A percentile compares a stretch with the other conserved stretches of the same genome.
Evolutionary conservation across 2,888 invertebrate species (phyloP).

Genomic region (Pedicia rivosa): DNA sequence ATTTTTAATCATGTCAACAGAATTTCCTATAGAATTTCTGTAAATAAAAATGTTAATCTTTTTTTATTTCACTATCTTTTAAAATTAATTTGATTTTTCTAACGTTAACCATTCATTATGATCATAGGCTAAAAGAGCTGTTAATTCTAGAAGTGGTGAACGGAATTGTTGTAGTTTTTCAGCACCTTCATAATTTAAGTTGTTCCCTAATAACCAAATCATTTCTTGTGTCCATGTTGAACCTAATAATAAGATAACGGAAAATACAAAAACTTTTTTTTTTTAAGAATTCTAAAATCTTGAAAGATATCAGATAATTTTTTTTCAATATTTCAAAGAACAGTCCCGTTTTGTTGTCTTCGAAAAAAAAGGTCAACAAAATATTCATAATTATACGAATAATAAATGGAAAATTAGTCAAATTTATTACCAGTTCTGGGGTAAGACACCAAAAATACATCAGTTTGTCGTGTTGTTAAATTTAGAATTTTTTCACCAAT

Average conservation of each 20-base stretch:
- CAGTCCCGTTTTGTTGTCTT: no score
- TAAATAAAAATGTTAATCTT: not conserved
- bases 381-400: not conserved
- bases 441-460: conserved; percentile 76
- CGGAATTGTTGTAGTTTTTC: conserved; percentile 36
- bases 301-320: no score
- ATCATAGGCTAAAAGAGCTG: conserved; percentile 43
- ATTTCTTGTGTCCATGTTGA: conserved; percentile 93
- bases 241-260: no score
- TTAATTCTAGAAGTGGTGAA: conserved; percentile 59
- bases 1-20: conserved; percentile 52
- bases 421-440: conserved; percentile 64
- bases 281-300: no score
- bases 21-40: conserved; percentile 39
- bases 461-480: conserved; percentile 53
- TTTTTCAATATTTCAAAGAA: no score
- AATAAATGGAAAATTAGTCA: not conserved
- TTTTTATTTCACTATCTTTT: not conserved
- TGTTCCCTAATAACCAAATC: conserved; percentile 75
- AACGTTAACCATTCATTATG: conserved; percentile 41
- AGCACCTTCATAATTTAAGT: conserved; percentile 60
- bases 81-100: not conserved
- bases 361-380: not conserved
- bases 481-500: conserved; percentile 54
- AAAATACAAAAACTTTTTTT: no score